These are phyloP conservation scores for Acropora tenuis DNA, from an alignment of 64 coral and sea anemone species.

Conservation along the genomic window DNA sequence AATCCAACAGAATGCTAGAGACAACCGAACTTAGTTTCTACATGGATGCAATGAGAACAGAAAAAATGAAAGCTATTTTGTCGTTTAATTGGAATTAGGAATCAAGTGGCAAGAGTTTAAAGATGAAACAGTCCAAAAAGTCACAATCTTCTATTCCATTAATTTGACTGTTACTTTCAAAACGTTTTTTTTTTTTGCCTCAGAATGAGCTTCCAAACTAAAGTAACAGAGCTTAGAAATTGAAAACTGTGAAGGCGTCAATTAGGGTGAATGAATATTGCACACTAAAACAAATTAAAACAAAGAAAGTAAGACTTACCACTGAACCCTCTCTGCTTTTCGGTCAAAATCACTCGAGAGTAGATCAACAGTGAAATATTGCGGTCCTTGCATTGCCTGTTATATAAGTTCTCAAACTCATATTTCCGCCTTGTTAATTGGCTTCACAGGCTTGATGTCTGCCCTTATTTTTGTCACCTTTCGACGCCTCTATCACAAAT, in stretches of 20 bases:
- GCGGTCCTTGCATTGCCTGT: slow-evolving; percentile 1
- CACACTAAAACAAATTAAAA: neutral
- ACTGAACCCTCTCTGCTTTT: neutral
- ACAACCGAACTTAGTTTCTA: too few species aligned
- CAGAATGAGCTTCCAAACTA: neutral
- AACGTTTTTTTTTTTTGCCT: too few species aligned
- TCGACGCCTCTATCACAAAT: slow-evolving; percentile 1
- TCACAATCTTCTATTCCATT: too few species aligned
- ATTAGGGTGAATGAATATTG: too few species aligned
- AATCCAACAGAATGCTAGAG: too few species aligned
- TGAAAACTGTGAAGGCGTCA: neutral
- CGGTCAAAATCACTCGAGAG: neutral
- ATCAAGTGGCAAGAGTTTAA: too few species aligned
- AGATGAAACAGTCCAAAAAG: too few species aligned
- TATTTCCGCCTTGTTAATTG: slow-evolving; percentile 29
- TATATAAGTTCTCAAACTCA: slow-evolving; percentile 7
- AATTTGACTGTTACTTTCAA: too few species aligned
- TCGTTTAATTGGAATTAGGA: too few species aligned
- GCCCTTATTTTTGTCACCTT: neutral
- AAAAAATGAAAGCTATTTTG: too few species aligned
- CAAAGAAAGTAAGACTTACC: slow-evolving; percentile 18
- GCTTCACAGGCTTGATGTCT: slow-evolving; percentile 9
- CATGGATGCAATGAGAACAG: too few species aligned
- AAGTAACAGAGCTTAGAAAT: neutral
- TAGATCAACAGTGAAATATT: neutral